phyloP scores from a whole-genome alignment of 2,888 invertebrate genomes.

The Limnephilus lunatus region DNA sequence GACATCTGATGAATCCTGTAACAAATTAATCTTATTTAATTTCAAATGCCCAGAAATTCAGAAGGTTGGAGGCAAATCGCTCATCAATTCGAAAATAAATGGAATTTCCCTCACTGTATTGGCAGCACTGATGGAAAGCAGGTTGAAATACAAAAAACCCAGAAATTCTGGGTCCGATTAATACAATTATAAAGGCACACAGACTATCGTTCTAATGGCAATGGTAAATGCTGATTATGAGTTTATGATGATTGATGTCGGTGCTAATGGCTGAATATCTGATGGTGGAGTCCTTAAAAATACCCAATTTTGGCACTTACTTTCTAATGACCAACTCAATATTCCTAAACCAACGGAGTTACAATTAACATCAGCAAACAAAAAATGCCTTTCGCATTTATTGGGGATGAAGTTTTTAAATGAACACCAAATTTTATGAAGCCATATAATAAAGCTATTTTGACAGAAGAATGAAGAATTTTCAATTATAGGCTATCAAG shows the following conservation, averaged over 20 bases:
- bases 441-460: no score
- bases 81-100: slow-evolving; percentile 60
- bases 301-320: slow-evolving; percentile 64
- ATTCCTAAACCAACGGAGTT: no score
- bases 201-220: slow-evolving; percentile 68
- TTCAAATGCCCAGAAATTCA: slow-evolving; percentile 39
- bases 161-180: slow-evolving; percentile 67
- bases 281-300: slow-evolving; percentile 66
- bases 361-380: no score
- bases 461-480: no score
- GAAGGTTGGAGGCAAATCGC: slow-evolving; percentile 61
- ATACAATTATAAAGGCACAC: slow-evolving; percentile 68
- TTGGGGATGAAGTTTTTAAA: no score
- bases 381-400: no score
- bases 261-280: slow-evolving; percentile 68
- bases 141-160: slow-evolving; percentile 67
- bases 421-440: no score
- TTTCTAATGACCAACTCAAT: neutral
- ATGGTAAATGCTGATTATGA: slow-evolving; percentile 66
- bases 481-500: no score
- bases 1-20: no score
- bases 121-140: slow-evolving; percentile 68
- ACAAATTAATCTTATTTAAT: neutral
- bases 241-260: slow-evolving; percentile 69
- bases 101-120: slow-evolving; percentile 66